Base-by-base conservation (phyloP, 2,797 vertebrate genomes). In the Pogoniulus pusillus region DNA sequence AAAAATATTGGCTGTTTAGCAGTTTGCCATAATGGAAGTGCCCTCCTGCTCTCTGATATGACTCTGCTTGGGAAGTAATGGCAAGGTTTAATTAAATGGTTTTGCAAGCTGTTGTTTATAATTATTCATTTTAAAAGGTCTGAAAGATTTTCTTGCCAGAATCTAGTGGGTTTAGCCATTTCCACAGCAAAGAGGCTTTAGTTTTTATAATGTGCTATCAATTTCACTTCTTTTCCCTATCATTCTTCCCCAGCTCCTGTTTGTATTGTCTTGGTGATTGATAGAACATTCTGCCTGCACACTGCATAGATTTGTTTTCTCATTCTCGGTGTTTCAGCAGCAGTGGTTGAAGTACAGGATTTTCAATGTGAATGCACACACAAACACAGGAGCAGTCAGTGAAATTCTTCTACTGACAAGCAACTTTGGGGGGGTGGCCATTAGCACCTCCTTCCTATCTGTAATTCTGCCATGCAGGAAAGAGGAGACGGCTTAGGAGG, bases 121-220 rank as follows among this genome's bases (percentile, higher is more conserved):
- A 80, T 86, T 85, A 78, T 60, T 82, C 82, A 35, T 65, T 93
- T 89, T 82, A 69, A 75, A 82, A 93, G 29, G 10, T 91, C 87
- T 82, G 70, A 51, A 87, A 75, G 34, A 57, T 90, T 86, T 74
- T 75, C 37, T 79, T 90, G 49, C 54, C 58, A 53, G 27, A 24
- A 3, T 88, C 37, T 49, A 41, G 39, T 66, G 71, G 55, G 12
- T 86, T 86, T 41, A 81, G 59, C 64, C 16, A 23, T 59, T 85
- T 91, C 34, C 58, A 54, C 53, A 30, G 78, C 47, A 51, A 72
- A 29, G 32, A 79, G 32, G 27, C 64, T 89, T 70, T 60, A 32
- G 16, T 66, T 92, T 84, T 89, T 65, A 49, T 62, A 87, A 30
- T 16, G 24, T 55, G 55, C 53, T 66, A 49, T 68, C 4, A 0